phyloP scores from a whole-genome alignment of 2,888 invertebrate genomes.

The Cheilosia vulpina region DNA sequence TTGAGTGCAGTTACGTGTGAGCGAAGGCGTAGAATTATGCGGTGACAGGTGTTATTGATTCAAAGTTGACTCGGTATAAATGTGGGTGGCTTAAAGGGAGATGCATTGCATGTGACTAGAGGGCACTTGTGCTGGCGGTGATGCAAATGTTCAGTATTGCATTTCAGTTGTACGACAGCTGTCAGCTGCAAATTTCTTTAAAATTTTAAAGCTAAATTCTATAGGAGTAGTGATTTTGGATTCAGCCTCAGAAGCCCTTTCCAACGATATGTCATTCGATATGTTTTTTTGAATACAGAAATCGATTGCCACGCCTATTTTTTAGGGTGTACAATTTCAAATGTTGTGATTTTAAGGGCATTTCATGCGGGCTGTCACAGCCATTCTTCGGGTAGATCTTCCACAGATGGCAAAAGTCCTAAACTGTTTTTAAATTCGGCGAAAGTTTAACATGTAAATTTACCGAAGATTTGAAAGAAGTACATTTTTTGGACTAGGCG shows the following conservation, averaged over 20 bases:
- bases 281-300: neutral
- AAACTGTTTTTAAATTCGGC: too few relatives aligned
- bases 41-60: conserved; percentile 64
- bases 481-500: neutral
- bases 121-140: neutral
- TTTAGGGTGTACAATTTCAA: neutral
- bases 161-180: conserved; percentile 9
- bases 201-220: neutral
- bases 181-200: neutral
- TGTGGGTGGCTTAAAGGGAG: conserved; percentile 15
- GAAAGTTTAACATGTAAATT: too few relatives aligned
- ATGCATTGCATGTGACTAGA: conserved; percentile 20
- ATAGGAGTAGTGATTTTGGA: neutral
- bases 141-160: conserved; percentile 11
- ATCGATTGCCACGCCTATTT: neutral
- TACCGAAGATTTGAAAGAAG: too few relatives aligned
- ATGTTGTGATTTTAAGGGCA: too few relatives aligned
- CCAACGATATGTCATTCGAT: neutral
- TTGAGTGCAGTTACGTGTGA: neutral
- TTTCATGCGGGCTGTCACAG: too few relatives aligned
- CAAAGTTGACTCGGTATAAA: conserved; percentile 36
- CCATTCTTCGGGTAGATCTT: too few relatives aligned
- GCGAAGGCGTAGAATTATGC: conserved; percentile 9
- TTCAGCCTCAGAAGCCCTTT: neutral
- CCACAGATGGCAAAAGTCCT: too few relatives aligned